Percentiles rank a stretch among this genome's conserved stretches.
Conservation (phyloP, 2,113 vertebrate genomes). For the Rissa tridactyla region DNA sequence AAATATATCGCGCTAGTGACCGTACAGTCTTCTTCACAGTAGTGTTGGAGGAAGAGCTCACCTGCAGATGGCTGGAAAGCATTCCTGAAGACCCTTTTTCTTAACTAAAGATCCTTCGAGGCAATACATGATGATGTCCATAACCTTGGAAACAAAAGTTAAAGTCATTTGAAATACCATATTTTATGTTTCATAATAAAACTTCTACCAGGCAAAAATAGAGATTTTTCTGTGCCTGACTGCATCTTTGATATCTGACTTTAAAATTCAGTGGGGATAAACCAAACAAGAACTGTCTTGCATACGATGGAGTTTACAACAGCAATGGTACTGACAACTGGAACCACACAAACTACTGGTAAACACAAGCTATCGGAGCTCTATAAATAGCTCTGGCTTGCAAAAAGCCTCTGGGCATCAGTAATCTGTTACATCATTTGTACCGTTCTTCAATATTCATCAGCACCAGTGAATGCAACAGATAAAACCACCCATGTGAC, state of each 20-base stretch:
- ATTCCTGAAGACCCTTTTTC: constrained; percentile 96
- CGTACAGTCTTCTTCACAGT: not conserved
- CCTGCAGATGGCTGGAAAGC: constrained; percentile 97
- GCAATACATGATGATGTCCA: constrained; percentile 99
- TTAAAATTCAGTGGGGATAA: not conserved
- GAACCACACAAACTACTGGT: not conserved
- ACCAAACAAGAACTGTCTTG: not conserved
- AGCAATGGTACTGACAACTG: not conserved
- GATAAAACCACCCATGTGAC: too few species aligned
- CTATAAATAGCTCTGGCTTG: not conserved
- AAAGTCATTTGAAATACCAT: not conserved
- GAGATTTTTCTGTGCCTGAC: not conserved
- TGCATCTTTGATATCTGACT: not conserved
- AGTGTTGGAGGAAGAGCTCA: constrained; percentile 48
- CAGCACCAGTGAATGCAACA: not conserved
- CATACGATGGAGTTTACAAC: not conserved
- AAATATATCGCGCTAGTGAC: not conserved
- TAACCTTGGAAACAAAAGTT: constrained; percentile 78
- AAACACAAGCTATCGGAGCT: not conserved
- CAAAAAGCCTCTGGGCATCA: not conserved
- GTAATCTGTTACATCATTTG: not conserved
- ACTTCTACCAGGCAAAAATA: not conserved
- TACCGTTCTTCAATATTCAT: not conserved
- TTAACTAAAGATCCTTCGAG: constrained; percentile 94
- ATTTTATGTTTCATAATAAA: not conserved